Evolutionary conservation across 2,888 invertebrate species (phyloP).

Genomic region (Trichogramma evanescens): DNA sequence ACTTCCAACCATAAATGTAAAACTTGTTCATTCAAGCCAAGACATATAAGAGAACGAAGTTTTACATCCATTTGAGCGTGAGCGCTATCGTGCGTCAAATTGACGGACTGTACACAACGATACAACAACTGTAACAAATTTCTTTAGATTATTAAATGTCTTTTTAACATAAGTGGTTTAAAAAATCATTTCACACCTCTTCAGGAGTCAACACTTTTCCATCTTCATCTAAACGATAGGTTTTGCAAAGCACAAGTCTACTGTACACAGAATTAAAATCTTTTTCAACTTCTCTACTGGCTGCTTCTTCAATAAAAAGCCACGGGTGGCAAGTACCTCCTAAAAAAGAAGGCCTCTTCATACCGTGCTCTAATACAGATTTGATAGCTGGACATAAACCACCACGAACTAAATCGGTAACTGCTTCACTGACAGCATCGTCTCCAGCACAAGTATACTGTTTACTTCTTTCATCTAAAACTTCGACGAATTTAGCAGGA

Average conservation of each 20-base stretch:
- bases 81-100: conserved; percentile 90
- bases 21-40: conserved; percentile 96
- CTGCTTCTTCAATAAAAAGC: conserved; percentile 97
- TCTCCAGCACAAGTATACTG: conserved; percentile 90
- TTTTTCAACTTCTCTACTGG: conserved; percentile 91
- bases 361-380: conserved; percentile 89
- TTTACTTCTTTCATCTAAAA: conserved; percentile 91
- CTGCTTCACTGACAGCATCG: conserved; percentile 92
- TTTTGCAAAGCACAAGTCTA: conserved; percentile 91
- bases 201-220: conserved; percentile 98
- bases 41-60: conserved; percentile 85
- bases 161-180: conserved; percentile 9
- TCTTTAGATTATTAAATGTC: too few species aligned
- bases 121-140: conserved; percentile 58
- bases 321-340: conserved; percentile 96
- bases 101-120: conserved; percentile 93
- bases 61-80: conserved; percentile 99
- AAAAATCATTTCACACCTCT: conserved; percentile 55
- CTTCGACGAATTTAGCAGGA: conserved; percentile 91
- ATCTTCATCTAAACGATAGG: conserved; percentile 96
- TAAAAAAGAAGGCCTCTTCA: conserved; percentile 79
- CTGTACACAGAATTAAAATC: conserved; percentile 98
- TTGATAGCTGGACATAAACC: conserved; percentile 88
- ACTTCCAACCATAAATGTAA: conserved; percentile 97
- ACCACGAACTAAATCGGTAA: conserved; percentile 93